Conservation (phyloP, 2,797 vertebrate genomes). For the Mustela erminea region DNA sequence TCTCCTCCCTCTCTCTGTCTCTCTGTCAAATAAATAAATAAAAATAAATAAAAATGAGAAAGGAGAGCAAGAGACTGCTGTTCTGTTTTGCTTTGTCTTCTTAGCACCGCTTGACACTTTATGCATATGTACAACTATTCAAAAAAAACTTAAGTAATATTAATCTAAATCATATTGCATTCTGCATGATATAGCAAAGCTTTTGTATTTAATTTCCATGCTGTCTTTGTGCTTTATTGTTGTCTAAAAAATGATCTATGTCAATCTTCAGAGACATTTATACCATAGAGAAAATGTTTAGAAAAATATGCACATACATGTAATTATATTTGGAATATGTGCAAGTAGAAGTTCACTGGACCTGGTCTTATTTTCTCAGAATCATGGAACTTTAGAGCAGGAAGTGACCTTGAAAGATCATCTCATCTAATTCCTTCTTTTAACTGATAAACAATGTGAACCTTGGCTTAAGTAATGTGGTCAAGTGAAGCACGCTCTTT, state of each 20-base stretch:
- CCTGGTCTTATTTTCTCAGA: background rate
- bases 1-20: background rate
- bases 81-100: background rate
- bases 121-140: background rate
- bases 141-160: background rate
- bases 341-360: background rate
- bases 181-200: background rate
- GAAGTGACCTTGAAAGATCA: background rate
- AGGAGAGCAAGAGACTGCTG: background rate
- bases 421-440: background rate
- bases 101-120: background rate
- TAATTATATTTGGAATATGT: background rate
- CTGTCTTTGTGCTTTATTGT: background rate
- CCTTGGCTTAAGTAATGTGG: background rate
- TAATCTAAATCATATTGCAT: background rate
- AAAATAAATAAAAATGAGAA: background rate
- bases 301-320: background rate
- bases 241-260: background rate
- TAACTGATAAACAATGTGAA: background rate
- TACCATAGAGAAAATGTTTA: background rate
- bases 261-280: background rate
- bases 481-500: background rate
- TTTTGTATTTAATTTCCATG: conserved; percentile 6
- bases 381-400: background rate
- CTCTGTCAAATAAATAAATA: background rate